Conservation (phyloP, 2,113 vertebrate genomes). For the Lophochroa leadbeateri region DNA sequence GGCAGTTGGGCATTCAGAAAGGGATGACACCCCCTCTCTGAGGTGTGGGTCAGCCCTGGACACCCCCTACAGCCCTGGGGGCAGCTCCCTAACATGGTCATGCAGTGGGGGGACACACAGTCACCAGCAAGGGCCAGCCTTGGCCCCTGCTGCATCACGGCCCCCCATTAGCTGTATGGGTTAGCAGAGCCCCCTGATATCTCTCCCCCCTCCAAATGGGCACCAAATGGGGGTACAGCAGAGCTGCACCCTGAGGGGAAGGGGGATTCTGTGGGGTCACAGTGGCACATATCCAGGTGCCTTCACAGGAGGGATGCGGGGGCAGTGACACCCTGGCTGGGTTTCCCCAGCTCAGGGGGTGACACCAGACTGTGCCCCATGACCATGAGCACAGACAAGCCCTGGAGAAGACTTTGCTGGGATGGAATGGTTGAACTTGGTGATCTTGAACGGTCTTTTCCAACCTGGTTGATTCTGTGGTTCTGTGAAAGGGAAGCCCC, state of each 20-base stretch:
- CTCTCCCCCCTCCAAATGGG: background rate
- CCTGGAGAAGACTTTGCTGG: background rate
- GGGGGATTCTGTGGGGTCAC: background rate
- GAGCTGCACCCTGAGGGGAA: background rate
- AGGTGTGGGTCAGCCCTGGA: background rate
- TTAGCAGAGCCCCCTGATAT: background rate
- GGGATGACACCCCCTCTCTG: fast-evolving
- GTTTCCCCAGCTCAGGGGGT: background rate
- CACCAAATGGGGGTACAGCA: fast-evolving
- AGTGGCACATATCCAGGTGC: fast-evolving
- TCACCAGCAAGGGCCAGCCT: background rate
- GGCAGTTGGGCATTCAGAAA: too few relatives aligned
- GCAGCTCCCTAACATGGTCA: fast-evolving
- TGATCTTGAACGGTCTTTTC: background rate
- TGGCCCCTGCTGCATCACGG: fast-evolving
- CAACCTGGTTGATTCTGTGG: background rate
- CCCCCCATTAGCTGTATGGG: background rate
- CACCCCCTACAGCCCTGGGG: background rate
- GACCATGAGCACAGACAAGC: fast-evolving
- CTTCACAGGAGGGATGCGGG: background rate
- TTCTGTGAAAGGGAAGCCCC: background rate
- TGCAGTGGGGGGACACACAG: background rate
- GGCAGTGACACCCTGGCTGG: background rate
- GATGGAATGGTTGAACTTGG: background rate
- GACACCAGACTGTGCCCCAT: fast-evolving